Evolutionary conservation across 1,140 invertebrate genomes (phyloP).

Genomic region (Bombus huntii): DNA sequence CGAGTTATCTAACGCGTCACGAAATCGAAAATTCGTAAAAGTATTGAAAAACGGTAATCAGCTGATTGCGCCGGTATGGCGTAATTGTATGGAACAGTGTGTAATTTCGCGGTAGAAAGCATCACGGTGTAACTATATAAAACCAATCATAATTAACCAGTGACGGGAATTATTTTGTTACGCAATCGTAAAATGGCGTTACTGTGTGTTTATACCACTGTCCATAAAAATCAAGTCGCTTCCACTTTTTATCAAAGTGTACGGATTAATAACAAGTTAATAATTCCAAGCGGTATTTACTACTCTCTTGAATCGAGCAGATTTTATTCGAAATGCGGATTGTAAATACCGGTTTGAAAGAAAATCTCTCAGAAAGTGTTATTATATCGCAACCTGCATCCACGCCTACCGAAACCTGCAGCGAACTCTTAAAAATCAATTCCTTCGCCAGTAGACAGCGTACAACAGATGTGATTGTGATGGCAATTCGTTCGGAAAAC

Average conservation of each 20-base stretch:
- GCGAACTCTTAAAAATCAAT: not conserved
- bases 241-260: not conserved
- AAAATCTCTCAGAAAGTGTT: not conserved
- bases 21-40: not conserved
- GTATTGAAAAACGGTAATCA: not conserved
- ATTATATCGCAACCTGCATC: not conserved
- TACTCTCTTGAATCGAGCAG: no score
- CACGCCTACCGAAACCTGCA: not conserved
- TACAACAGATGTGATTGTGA: not conserved
- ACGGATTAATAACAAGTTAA: no score
- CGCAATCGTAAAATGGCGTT: slow-evolving; percentile 6
- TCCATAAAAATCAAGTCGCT: not conserved
- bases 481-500: not conserved
- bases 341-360: not conserved
- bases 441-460: no score
- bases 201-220: not conserved
- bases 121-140: not conserved
- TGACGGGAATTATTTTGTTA: not conserved
- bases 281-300: no score
- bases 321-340: no score
- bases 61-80: not conserved
- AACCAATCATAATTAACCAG: slow-evolving; percentile 20
- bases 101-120: not conserved
- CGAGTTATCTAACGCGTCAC: not conserved
- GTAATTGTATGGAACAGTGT: not conserved